Percentiles rank a stretch among this genome's conserved stretches.
Conservation (phyloP, 2,113 vertebrate species). For the Vulpes vulpes region DNA sequence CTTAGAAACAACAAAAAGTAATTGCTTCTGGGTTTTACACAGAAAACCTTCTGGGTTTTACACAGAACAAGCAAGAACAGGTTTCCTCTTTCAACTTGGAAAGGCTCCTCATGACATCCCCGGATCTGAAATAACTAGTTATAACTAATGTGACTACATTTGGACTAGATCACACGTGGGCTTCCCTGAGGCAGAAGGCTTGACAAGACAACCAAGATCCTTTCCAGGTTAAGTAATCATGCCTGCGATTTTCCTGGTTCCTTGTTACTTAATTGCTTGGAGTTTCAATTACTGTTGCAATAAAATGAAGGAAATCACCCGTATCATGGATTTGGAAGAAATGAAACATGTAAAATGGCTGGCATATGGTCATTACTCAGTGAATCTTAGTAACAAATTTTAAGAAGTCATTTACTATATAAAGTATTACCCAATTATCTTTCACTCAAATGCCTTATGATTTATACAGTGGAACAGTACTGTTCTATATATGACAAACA, state of each 20-base stretch:
- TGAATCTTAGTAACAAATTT: slow-evolving; percentile 31
- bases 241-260: neutral
- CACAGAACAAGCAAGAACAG: slow-evolving; percentile 3
- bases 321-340: slow-evolving; percentile 7
- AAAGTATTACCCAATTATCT: slow-evolving; percentile 38
- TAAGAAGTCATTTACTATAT: slow-evolving; percentile 40
- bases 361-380: neutral
- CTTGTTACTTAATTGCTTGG: neutral
- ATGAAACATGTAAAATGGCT: slow-evolving; percentile 26
- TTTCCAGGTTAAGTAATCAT: neutral
- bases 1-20: slow-evolving; percentile 2
- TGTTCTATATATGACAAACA: neutral
- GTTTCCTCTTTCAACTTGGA: slow-evolving; percentile 44
- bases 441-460: slow-evolving; percentile 47
- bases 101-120: neutral
- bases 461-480: neutral
- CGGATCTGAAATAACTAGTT: neutral
- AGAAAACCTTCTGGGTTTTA: slow-evolving; percentile 32
- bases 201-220: neutral
- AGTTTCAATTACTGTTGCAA: neutral
- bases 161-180: neutral
- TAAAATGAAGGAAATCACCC: neutral
- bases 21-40: neutral
- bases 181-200: neutral
- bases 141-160: neutral